Conservation (phyloP, 2,113 vertebrate species). For the Melanostigma gelatinosum region DNA sequence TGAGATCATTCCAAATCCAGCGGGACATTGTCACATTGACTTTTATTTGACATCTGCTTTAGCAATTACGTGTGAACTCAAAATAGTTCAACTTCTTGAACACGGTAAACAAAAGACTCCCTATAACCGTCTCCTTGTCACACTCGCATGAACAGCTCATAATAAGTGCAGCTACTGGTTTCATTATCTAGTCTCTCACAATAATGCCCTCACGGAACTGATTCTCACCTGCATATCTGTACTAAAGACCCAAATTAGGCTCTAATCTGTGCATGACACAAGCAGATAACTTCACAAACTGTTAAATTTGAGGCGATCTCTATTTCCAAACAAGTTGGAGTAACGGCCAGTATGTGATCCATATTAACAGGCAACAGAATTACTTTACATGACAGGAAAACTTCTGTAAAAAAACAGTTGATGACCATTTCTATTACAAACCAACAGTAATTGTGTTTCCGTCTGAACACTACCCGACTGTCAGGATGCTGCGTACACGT, state of each 20-base stretch:
- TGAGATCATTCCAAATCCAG: not conserved
- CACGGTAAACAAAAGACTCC: constrained; percentile 28
- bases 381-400: constrained; percentile 8
- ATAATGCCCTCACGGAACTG: constrained; percentile 12
- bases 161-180: constrained; percentile 12
- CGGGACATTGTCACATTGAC: not conserved
- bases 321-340: not conserved
- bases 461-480: constrained; percentile 37
- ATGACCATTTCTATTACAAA: constrained; percentile 12
- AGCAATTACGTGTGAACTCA: not conserved
- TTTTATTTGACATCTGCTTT: constrained; percentile 14
- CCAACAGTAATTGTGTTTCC: constrained; percentile 54
- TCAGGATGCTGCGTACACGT: constrained; percentile 30
- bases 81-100: not conserved
- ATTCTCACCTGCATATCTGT: constrained; percentile 30
- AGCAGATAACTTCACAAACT: not conserved
- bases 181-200: constrained; percentile 43
- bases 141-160: constrained; percentile 21
- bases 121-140: not conserved
- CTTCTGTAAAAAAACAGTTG: constrained; percentile 8
- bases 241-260: not conserved
- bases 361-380: constrained; percentile 15
- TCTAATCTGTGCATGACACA: constrained; percentile 11
- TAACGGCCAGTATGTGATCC: not conserved
- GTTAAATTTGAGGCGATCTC: not conserved